Evolutionary conservation across 2,888 invertebrate species (phyloP).

Genomic region (Eledona agricola): DNA sequence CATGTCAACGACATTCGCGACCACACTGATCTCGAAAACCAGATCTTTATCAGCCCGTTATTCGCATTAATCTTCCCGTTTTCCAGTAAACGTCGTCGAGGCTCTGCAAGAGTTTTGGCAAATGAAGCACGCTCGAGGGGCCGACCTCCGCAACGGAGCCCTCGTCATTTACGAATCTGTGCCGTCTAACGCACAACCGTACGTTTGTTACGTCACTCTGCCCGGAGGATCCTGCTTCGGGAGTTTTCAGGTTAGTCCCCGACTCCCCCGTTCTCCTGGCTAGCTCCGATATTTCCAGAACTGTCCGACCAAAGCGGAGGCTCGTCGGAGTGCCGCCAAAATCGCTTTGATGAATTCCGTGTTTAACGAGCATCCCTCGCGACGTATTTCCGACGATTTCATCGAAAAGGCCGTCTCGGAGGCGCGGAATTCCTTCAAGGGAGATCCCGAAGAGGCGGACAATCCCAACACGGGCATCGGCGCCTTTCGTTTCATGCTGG

Average conservation of each 20-base stretch:
- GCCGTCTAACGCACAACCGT: slow-evolving; percentile 89
- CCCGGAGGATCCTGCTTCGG: slow-evolving; percentile 97
- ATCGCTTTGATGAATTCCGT: slow-evolving; percentile 97
- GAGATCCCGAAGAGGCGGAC: slow-evolving; percentile 68
- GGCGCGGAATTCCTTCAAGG: slow-evolving; percentile 87
- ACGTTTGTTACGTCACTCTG: slow-evolving; percentile 93
- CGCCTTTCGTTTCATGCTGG: slow-evolving; percentile 79
- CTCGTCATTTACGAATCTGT: slow-evolving; percentile 95
- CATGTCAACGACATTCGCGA: slow-evolving; percentile 40
- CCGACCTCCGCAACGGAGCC: slow-evolving; percentile 86
- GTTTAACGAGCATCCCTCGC: slow-evolving; percentile 93
- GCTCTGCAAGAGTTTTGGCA: slow-evolving; percentile 97
- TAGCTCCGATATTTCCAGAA: slow-evolving; percentile 67
- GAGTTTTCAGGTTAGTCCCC: slow-evolving; percentile 81
- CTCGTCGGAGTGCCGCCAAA: slow-evolving; percentile 92
- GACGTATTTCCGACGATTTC: slow-evolving; percentile 92
- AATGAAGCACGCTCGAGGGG: slow-evolving; percentile 91
- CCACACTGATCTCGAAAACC: slow-evolving; percentile 30
- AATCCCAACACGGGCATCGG: slow-evolving; percentile 77
- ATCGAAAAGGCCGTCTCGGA: slow-evolving; percentile 93
- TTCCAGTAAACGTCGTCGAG: slow-evolving; percentile 91
- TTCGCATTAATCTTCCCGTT: slow-evolving; percentile 37
- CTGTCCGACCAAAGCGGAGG: slow-evolving; percentile 94
- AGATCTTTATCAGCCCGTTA: slow-evolving; percentile 29
- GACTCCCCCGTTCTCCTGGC: neutral